These are phyloP conservation scores for Ganaspis sp. DNA, from an alignment of 1,140 invertebrate genomes.

Conservation along the genomic window DNA sequence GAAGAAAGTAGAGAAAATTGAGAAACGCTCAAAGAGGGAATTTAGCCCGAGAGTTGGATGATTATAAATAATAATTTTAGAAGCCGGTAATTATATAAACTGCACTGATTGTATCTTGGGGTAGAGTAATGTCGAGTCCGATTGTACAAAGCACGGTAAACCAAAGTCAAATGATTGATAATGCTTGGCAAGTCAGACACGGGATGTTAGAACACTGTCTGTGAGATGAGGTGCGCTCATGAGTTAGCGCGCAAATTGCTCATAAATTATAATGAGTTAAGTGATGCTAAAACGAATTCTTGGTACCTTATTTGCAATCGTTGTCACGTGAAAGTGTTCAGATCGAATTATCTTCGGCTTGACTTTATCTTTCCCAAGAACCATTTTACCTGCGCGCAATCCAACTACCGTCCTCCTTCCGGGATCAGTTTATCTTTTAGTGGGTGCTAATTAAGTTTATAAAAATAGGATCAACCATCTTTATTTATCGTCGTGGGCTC, in stretches of 20 bases:
- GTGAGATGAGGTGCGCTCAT: conserved; percentile 22
- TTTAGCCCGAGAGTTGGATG: neutral
- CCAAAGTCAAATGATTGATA: conserved; percentile 8
- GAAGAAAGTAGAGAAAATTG: conserved; percentile 20
- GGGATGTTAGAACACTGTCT: neutral
- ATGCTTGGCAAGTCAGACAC: neutral
- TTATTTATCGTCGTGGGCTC: neutral
- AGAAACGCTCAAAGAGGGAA: neutral
- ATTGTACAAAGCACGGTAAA: neutral
- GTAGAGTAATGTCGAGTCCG: neutral
- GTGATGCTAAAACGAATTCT: conserved; percentile 31
- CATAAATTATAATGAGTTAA: conserved; percentile 31
- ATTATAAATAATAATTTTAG: conserved; percentile 1
- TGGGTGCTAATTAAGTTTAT: conserved; percentile 3
- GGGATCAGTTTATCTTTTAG: neutral
- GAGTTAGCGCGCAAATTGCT: conserved; percentile 29
- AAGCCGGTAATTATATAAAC: neutral
- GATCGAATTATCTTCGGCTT: conserved; percentile 14
- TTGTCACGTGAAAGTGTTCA: conserved; percentile 23
- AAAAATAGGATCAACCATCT: neutral
- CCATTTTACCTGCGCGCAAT: neutral
- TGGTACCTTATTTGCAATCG: conserved; percentile 19
- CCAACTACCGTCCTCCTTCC: conserved; percentile 12
- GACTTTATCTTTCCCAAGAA: conserved; percentile 8
- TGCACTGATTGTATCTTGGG: neutral